phyloP scores from a whole-genome alignment of 2,113 vertebrate genomes.

The Xyrauchen texanus region DNA sequence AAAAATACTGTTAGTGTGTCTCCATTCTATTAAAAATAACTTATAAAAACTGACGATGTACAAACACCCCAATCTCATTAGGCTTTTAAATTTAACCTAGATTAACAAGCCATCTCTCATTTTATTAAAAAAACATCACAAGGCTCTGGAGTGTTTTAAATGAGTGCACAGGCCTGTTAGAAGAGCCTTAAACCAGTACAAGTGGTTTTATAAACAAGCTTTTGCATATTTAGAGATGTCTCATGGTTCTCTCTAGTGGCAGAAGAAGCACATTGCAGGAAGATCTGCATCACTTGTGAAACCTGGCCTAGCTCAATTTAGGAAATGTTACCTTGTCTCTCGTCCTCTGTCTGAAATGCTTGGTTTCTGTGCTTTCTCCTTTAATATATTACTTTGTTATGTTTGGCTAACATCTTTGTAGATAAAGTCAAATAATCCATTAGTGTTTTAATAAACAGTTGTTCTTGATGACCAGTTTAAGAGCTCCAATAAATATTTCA shows the following conservation, averaged over 20 bases:
- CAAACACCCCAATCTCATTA: not conserved
- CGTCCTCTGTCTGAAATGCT: no score
- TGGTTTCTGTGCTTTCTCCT: no score
- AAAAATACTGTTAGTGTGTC: not conserved
- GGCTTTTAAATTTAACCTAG: slow-evolving; percentile 6
- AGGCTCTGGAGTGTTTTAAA: slow-evolving; percentile 4
- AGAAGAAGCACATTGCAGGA: not conserved
- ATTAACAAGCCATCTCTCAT: slow-evolving; percentile 3
- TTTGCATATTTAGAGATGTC: slow-evolving; percentile 3
- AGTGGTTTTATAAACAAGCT: slow-evolving; percentile 8
- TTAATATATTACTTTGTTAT: no score
- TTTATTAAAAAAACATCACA: slow-evolving; percentile 19
- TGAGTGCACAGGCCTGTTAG: not conserved
- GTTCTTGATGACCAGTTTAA: no score
- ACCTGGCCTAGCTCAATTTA: not conserved
- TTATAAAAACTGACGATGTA: not conserved
- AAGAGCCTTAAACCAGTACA: slow-evolving; percentile 1
- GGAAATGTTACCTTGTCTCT: no score
- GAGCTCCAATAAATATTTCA: no score
- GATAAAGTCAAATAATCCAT: no score
- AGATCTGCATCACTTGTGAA: not conserved
- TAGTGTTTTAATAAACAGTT: no score
- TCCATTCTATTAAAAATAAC: no score
- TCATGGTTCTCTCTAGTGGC: slow-evolving; percentile 54
- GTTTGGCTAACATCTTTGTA: no score